Evolutionary conservation across 2,113 vertebrate species (phyloP).

Genomic region (Lepidothrix coronata): DNA sequence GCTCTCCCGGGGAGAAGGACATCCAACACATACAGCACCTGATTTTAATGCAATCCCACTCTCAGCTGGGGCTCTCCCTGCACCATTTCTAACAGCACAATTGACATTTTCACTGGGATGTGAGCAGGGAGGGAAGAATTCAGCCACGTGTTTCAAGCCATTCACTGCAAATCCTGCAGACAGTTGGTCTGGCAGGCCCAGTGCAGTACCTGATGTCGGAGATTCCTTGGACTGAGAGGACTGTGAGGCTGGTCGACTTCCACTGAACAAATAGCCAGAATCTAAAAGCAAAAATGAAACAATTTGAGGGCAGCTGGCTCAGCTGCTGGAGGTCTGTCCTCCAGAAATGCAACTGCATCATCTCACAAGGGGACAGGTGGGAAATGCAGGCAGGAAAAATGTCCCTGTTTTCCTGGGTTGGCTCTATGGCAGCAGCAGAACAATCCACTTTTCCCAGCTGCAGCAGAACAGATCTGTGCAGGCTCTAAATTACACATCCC

Average conservation of each 20-base stretch:
- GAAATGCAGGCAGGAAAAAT: neutral
- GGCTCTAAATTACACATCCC: neutral
- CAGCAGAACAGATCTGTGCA: neutral
- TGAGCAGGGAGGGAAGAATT: neutral
- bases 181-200: neutral
- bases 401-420: neutral
- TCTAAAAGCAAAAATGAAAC: constrained; percentile 68
- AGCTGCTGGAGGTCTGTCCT: neutral
- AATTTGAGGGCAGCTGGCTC: neutral
- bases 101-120: neutral
- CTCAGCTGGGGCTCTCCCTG: neutral
- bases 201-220: constrained; percentile 80
- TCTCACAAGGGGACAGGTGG: neutral
- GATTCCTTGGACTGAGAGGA: constrained; percentile 78
- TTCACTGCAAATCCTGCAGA: neutral
- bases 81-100: neutral
- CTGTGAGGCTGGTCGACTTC: constrained; percentile 85
- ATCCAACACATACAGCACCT: neutral
- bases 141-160: neutral
- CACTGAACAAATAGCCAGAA: constrained; percentile 95
- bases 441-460: neutral
- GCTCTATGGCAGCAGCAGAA: neutral
- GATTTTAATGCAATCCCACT: neutral
- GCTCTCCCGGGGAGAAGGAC: neutral
- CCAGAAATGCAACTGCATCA: neutral